These are phyloP conservation scores for Eulacestoma nigropectus DNA, from an alignment of 2,113 vertebrate genomes.

Conservation along the genomic window DNA sequence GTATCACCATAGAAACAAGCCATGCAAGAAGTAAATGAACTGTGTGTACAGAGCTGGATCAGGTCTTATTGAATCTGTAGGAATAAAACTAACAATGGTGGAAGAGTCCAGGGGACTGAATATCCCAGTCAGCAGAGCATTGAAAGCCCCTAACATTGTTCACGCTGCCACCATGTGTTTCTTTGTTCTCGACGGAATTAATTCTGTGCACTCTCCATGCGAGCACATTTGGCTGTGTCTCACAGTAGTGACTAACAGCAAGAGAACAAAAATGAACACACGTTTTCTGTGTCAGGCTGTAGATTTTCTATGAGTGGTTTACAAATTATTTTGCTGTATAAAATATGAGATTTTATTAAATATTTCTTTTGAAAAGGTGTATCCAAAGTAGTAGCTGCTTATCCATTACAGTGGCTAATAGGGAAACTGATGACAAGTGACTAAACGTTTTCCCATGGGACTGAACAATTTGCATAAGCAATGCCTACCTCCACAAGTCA, in stretches of 20 bases:
- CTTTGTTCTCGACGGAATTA: slow-evolving; percentile 57
- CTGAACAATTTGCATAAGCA: slow-evolving; percentile 2
- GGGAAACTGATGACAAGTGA: neutral
- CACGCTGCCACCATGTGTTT: slow-evolving; percentile 28
- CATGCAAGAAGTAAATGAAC: neutral
- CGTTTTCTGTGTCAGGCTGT: neutral
- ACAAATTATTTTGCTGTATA: neutral
- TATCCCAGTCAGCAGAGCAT: neutral
- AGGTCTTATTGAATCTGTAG: neutral
- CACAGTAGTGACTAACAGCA: neutral
- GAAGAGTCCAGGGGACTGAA: neutral
- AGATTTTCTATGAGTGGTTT: neutral
- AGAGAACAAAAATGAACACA: neutral
- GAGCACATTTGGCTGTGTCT: neutral
- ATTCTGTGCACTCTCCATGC: neutral
- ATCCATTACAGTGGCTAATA: neutral
- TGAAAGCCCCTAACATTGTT: neutral
- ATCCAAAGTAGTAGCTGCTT: neutral
- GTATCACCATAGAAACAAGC: slow-evolving; percentile 54
- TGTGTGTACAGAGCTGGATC: neutral
- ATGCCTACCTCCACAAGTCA: neutral
- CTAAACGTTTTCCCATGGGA: neutral
- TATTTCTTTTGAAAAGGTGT: neutral
- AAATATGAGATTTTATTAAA: neutral
- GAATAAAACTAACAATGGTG: neutral